Base-by-base conservation (phyloP, 2,113 vertebrate species). In the Nerophis lumbriciformis region DNA sequence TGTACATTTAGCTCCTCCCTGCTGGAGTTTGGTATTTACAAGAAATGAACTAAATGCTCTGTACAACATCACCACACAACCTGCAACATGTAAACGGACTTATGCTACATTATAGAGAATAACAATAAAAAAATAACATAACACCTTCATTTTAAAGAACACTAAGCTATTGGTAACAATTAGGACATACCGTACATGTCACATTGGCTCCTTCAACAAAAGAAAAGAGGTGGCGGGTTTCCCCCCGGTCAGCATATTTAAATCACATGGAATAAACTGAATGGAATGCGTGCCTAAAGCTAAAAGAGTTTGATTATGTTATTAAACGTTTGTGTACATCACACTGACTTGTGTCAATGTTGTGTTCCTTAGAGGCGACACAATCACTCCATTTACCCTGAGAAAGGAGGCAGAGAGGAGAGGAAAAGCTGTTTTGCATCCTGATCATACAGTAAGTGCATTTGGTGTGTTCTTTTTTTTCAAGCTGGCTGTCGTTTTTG, bases 121-220 rank as follows among this genome's bases (percentile, higher is more conserved):
- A 57, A 66, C 73, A 79, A 77, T 63, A 78, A 63, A 79, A 73
- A 21, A 53, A 65, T 48, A 71, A 69, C 48, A 75, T 47, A 83
- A 81, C 63, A 80, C 86, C 87, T 91, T 90, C 87, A 90, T 89
- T 88, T 79, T 6, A 77, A 75, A 52, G 71, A 66, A 77, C 45
- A 80, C 65, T 72, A 66, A 48, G 59, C 59, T 68, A 63, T 73
- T 78, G 65, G 63, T 65, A 44, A 70, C 36, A 68, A 66, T 56
- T 54, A 66, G 49, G 11, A 66, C 58, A 56, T 36, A 8, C 51
- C 58, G 53, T 36, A 8, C 51, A 14, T 55, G 44, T 48, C 51
- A 55, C 61, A 69, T 48, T 69, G 64, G 53, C 15, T 77, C 76
- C 72, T 83, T 83, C 73, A 77, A 63, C 28, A 60, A 48, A 53